Conservation (phyloP, 2,797 vertebrate genomes). For the Menidia menidia region DNA sequence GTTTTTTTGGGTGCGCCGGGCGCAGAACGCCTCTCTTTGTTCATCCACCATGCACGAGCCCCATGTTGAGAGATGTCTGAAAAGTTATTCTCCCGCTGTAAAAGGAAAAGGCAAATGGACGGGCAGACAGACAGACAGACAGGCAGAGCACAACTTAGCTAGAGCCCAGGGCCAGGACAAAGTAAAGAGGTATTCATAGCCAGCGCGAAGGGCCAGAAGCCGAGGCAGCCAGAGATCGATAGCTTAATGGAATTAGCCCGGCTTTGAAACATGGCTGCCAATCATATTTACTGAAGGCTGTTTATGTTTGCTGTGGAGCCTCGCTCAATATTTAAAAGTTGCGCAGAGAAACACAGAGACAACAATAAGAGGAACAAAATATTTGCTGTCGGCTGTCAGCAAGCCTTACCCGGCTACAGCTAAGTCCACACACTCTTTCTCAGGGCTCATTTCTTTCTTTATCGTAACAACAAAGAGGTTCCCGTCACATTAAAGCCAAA, state of each 20-base stretch:
- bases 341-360: constrained; percentile 43
- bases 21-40: constrained; percentile 59
- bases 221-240: constrained; percentile 80
- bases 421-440: constrained; percentile 35
- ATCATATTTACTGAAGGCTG: constrained; percentile 84
- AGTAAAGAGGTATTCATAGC: constrained; percentile 75
- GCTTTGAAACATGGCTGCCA: constrained; percentile 86
- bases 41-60: constrained; percentile 43
- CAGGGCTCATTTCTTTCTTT: constrained; percentile 13
- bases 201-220: constrained; percentile 59
- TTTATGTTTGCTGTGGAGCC: constrained; percentile 73
- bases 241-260: constrained; percentile 86
- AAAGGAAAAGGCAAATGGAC: constrained; percentile 41
- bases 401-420: constrained; percentile 47
- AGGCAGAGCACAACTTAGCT: constrained; percentile 55
- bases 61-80: constrained; percentile 55
- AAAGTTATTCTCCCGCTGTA: constrained; percentile 66
- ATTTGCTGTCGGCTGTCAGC: constrained; percentile 59
- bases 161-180: constrained; percentile 61
- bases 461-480: constrained; percentile 8
- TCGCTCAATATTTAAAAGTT: constrained; percentile 78
- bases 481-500: constrained; percentile 6
- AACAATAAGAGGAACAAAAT: constrained; percentile 44
- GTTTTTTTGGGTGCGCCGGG: constrained; percentile 28
- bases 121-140: constrained; percentile 47